Evolutionary conservation across 2,797 vertebrate genomes (phyloP), one percentile per base, ranked within the genome.

Genomic region (Sciurus vulgaris): DNA sequence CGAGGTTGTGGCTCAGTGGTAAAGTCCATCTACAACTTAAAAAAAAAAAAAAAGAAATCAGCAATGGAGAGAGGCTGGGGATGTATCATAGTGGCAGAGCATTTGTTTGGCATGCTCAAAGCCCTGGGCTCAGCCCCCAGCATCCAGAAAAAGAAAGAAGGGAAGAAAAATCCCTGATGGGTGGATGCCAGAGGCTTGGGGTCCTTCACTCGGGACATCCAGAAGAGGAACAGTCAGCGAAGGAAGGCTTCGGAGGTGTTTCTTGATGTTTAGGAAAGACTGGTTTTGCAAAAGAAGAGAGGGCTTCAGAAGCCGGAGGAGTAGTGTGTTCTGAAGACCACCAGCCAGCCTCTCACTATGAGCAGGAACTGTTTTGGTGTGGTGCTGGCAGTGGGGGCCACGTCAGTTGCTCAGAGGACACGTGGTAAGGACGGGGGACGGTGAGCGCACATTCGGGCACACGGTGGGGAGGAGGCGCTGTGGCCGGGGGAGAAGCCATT

Each of bases 201-300:
- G 30, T 30, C 28, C 12, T 88, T 88, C 22, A 30, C 22, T 35
- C 33, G 44, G 67, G 61, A 59, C 35, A 22, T 76, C 72, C 70
- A 11, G 5, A 91, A 44, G 85, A 92, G 12, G 35, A 78, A 8
- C 49, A 38, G 22, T 73, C 47, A 35, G 11, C 49, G 65, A 87
- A 86, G 61, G 20, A 79, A 77, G 20, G 12, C 51, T 33, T 77
- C 30, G 47, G 73, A 63, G 51, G 26, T 65, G 18, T 56, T 69
- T 26, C 33, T n/a, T 88, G 51, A 61, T 89, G 38, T 74, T 38
- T 82, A 83, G 65, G 54, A 91, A 83, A 86, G 38, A 91, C 15
- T 54, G 15, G 10, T 54, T 84, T 89, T 56, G 65, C n/a, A 33
- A 74, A 93, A 77, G 41, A 38, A 59, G 20, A 61, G 20, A 74